phyloP scores from a whole-genome alignment of 2,113 vertebrate species.

The Morone saxatilis region DNA sequence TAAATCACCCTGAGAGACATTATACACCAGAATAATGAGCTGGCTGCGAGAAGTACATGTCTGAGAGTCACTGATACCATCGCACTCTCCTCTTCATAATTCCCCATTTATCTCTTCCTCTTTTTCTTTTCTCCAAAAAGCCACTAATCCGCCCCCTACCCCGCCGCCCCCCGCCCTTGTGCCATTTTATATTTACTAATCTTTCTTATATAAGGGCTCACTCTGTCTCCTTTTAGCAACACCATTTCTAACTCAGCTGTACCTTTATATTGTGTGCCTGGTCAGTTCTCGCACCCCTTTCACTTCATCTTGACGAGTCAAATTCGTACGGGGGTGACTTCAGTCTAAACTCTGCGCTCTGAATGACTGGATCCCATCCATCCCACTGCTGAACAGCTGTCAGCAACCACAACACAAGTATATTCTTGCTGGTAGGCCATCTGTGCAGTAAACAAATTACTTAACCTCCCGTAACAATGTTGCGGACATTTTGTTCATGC shows the following conservation, averaged over 20 bases:
- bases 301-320: slow-evolving; percentile 36
- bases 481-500: slow-evolving; percentile 3
- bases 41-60: slow-evolving; percentile 23
- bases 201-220: slow-evolving; percentile 22
- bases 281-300: slow-evolving; percentile 24
- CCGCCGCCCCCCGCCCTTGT: not conserved
- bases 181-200: slow-evolving; percentile 28
- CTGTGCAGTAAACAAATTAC: slow-evolving; percentile 38
- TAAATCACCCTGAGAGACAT: slow-evolving; percentile 59
- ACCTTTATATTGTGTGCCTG: not conserved
- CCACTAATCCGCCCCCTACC: not conserved
- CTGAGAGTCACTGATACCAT: slow-evolving; percentile 50
- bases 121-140: slow-evolving; percentile 21
- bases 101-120: slow-evolving; percentile 11
- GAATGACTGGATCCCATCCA: slow-evolving; percentile 53
- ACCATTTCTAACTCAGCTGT: not conserved
- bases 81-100: slow-evolving; percentile 25
- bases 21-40: slow-evolving; percentile 54
- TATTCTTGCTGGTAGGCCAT: slow-evolving; percentile 36
- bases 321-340: slow-evolving; percentile 28
- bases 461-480: slow-evolving; percentile 16
- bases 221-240: slow-evolving; percentile 4
- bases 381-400: slow-evolving; percentile 52
- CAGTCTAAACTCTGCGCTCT: slow-evolving; percentile 30
- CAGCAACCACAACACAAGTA: slow-evolving; percentile 26